phyloP scores from a whole-genome alignment of 2,113 vertebrate genomes.

The Columbina picui region DNA sequence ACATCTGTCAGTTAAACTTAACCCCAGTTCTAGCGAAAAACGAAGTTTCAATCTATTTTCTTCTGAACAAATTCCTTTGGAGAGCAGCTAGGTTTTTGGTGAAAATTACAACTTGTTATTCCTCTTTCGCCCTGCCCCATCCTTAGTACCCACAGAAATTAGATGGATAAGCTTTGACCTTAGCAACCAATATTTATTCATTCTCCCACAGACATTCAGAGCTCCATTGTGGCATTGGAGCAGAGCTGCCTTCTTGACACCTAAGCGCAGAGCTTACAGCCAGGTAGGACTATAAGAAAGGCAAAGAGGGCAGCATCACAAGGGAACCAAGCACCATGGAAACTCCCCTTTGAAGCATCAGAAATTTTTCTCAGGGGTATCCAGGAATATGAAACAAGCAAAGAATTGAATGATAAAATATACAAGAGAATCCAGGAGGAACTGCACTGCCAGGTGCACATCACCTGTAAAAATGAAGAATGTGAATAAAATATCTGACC shows the following conservation, averaged over 20 bases:
- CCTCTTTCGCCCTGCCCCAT: background rate
- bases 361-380: background rate
- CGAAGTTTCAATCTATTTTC: background rate
- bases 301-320: background rate
- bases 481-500: background rate
- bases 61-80: background rate
- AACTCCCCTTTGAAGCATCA: background rate
- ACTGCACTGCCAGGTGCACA: background rate
- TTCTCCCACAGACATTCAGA: too few relatives aligned
- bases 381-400: background rate
- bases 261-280: too few relatives aligned
- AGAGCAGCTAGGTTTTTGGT: background rate
- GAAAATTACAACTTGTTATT: background rate
- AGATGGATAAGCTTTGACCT: constrained; percentile 49
- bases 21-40: background rate
- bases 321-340: background rate
- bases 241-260: too few relatives aligned
- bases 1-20: background rate
- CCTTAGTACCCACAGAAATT: constrained; percentile 67
- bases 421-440: background rate
- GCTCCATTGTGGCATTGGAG: too few relatives aligned
- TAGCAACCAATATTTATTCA: constrained; percentile 21
- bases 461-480: background rate
- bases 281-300: background rate
- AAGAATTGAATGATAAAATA: background rate